Evolutionary conservation across 2,888 invertebrate species (phyloP).

Genomic region (Acrobasis suavella): DNA sequence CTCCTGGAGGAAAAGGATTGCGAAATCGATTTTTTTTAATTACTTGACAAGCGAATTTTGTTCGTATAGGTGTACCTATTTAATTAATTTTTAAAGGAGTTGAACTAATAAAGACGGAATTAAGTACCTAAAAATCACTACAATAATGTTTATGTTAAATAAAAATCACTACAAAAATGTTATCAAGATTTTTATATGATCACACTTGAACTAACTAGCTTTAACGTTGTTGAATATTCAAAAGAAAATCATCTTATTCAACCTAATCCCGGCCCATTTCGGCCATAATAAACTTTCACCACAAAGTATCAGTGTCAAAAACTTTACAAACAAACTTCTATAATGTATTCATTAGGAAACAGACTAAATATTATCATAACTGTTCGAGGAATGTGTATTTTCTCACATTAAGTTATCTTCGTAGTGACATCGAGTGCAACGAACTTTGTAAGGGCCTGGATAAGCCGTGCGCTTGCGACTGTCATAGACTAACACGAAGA

Average conservation of each 20-base stretch:
- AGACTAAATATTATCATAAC: slow-evolving; percentile 56
- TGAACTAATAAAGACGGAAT: too few relatives aligned
- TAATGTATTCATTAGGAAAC: slow-evolving; percentile 41
- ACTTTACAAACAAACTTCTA: slow-evolving; percentile 26
- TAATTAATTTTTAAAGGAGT: too few relatives aligned
- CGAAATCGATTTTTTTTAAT: too few relatives aligned
- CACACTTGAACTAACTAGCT: background rate
- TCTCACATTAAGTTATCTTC: slow-evolving; percentile 62
- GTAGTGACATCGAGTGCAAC: slow-evolving; percentile 46
- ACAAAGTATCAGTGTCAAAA: slow-evolving; percentile 15
- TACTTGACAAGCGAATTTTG: too few relatives aligned
- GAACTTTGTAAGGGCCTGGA: slow-evolving; percentile 54
- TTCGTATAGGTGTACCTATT: too few relatives aligned
- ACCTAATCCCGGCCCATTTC: slow-evolving; percentile 2
- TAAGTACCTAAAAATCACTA: background rate
- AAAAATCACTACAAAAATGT: background rate
- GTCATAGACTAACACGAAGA: slow-evolving; percentile 36
- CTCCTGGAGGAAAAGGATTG: too few relatives aligned
- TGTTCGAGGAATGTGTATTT: slow-evolving; percentile 54
- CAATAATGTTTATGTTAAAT: background rate
- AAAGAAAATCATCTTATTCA: slow-evolving; percentile 11
- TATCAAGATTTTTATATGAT: background rate
- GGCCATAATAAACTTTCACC: slow-evolving; percentile 6
- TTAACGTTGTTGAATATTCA: slow-evolving; percentile 7
- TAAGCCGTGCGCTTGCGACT: slow-evolving; percentile 47